Evolutionary conservation across 2,888 invertebrate genomes (phyloP).

Genomic region (Brachyopa scutellaris): DNA sequence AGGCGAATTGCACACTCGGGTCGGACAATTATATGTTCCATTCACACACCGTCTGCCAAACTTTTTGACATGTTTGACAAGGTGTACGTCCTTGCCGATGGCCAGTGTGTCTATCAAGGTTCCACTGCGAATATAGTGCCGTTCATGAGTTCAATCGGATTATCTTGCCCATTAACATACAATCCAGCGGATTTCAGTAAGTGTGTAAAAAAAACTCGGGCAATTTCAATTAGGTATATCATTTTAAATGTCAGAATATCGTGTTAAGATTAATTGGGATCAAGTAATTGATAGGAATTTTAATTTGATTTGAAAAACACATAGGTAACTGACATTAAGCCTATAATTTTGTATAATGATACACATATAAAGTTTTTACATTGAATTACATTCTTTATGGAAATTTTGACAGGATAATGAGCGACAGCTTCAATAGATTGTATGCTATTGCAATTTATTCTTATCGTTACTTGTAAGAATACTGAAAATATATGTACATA

Average conservation of each 20-base stretch:
- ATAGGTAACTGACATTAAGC: too few relatives aligned
- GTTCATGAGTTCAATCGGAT: constrained; percentile 88
- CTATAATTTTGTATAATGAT: too few relatives aligned
- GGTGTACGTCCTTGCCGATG: constrained; percentile 93
- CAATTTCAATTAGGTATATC: neutral
- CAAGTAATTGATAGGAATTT: neutral
- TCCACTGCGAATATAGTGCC: constrained; percentile 90
- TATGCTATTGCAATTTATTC: too few relatives aligned
- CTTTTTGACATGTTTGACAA: constrained; percentile 96
- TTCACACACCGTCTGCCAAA: constrained; percentile 97
- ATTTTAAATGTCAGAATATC: neutral
- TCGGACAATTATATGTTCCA: constrained; percentile 95
- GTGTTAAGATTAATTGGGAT: neutral
- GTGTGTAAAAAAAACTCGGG: constrained; percentile 76
- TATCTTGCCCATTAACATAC: constrained; percentile 94
- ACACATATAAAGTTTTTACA: too few relatives aligned
- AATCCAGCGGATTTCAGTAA: constrained; percentile 98
- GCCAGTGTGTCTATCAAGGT: constrained; percentile 95
- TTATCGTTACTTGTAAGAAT: too few relatives aligned
- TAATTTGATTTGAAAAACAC: too few relatives aligned
- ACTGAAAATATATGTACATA: too few relatives aligned
- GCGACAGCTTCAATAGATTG: too few relatives aligned
- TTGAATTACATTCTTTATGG: too few relatives aligned
- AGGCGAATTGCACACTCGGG: constrained; percentile 92
- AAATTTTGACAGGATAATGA: too few relatives aligned